A percentile compares a stretch with the other conserved stretches of the same genome.
Evolutionary conservation across 2,113 vertebrate genomes (phyloP).

Genomic region (Rattus rattus): DNA sequence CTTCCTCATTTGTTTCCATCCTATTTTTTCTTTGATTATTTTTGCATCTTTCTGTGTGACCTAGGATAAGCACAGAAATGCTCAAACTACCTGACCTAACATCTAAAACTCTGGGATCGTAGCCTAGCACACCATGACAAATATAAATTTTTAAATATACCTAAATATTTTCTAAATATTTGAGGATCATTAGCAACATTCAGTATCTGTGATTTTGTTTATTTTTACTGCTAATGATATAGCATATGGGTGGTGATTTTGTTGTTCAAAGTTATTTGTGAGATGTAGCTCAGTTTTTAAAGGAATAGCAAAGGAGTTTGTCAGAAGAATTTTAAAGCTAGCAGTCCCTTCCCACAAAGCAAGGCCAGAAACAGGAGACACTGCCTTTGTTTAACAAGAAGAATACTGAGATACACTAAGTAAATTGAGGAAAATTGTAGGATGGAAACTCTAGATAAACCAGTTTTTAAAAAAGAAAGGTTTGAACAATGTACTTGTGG

Average conservation of each 20-base stretch:
- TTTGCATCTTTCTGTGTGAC: not conserved
- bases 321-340: not conserved
- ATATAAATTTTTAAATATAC: not conserved
- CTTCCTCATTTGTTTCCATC: no score
- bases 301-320: not conserved
- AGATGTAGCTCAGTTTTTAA: not conserved
- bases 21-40: not conserved
- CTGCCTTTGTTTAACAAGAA: rapidly evolving
- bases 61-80: not conserved
- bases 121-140: not conserved
- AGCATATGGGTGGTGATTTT: not conserved
- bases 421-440: not conserved
- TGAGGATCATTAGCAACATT: not conserved
- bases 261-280: not conserved
- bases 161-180: not conserved
- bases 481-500: rapidly evolving
- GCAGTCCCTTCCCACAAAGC: not conserved
- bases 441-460: not conserved
- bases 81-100: not conserved
- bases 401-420: not conserved
- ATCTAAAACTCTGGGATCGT: not conserved
- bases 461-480: not conserved
- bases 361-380: not conserved
- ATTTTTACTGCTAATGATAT: not conserved
- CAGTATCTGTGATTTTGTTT: not conserved